Percentiles rank a stretch among this genome's conserved stretches.
phyloP scores from a whole-genome alignment of 2,888 invertebrate species.

The Merodon equestris region DNA sequence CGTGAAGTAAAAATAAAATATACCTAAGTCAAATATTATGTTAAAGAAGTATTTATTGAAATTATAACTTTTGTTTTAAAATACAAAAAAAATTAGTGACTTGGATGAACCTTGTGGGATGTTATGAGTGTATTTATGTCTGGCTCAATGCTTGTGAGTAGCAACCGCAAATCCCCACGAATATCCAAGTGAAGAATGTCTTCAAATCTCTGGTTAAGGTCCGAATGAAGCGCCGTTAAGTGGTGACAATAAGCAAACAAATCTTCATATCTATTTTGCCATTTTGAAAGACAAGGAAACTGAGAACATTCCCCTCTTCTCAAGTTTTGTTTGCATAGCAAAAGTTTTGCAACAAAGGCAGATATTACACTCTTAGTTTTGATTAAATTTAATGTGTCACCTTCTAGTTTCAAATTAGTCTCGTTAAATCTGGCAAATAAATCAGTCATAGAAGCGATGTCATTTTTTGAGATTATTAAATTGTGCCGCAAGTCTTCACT shows the following conservation, averaged over 20 bases:
- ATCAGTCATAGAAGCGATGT: too few species aligned
- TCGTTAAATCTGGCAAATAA: too few species aligned
- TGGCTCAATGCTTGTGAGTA: background rate
- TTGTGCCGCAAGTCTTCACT: too few species aligned
- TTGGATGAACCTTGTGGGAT: constrained; percentile 12
- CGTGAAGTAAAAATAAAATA: too few species aligned
- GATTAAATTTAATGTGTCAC: background rate
- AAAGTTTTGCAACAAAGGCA: constrained; percentile 7
- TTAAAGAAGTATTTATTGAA: too few species aligned
- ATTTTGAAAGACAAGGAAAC: constrained; percentile 14
- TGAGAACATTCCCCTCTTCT: constrained; percentile 5
- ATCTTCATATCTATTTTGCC: background rate
- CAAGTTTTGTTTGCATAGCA: constrained; percentile 12
- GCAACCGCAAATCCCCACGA: constrained; percentile 4
- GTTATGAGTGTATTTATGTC: constrained; percentile 3
- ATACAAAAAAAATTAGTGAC: constrained; percentile 3
- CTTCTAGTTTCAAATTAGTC: background rate
- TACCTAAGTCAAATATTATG: too few species aligned
- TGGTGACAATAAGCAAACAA: constrained; percentile 23
- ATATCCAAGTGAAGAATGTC: background rate
- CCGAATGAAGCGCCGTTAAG: background rate
- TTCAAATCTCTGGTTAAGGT: background rate
- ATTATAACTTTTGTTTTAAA: background rate
- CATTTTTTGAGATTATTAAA: too few species aligned
- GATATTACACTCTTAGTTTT: constrained; percentile 15